Percentiles rank a stretch among this genome's conserved stretches.
phyloP scores from a whole-genome alignment of 2,113 vertebrate genomes.

The Chroicocephalus ridibundus region DNA sequence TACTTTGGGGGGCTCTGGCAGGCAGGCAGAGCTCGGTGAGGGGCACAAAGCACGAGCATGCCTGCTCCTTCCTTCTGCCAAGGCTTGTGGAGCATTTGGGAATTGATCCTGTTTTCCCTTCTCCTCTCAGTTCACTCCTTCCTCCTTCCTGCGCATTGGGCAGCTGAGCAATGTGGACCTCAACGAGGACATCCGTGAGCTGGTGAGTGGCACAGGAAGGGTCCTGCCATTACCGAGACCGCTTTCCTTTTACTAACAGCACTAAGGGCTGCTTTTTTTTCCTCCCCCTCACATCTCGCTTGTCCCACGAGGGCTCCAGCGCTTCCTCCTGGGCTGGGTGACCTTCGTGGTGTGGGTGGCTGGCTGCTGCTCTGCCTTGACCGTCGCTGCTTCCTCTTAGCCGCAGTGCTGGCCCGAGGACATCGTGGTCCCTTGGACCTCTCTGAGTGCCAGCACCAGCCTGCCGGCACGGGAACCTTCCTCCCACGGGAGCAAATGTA shows the following conservation, averaged over 20 bases:
- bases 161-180: conserved; percentile 92
- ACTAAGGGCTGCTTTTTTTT: neutral
- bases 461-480: fast-evolving
- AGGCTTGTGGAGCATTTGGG: fast-evolving
- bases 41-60: fast-evolving
- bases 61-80: neutral
- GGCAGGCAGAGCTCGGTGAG: fast-evolving
- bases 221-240: fast-evolving
- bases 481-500: fast-evolving
- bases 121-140: conserved; percentile 73
- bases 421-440: neutral
- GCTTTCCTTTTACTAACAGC: neutral
- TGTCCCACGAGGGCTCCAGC: neutral
- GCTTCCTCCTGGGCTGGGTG: neutral
- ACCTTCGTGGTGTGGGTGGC: fast-evolving
- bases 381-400: neutral
- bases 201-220: conserved; percentile 56
- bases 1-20: fast-evolving
- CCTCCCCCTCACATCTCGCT: fast-evolving
- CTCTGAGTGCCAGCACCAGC: neutral
- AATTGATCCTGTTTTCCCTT: neutral
- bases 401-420: fast-evolving
- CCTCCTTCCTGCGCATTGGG: conserved; percentile 80
- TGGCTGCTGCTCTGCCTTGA: neutral
- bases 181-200: conserved; percentile 78